Evolutionary conservation across 2,888 invertebrate genomes (phyloP).

Genomic region (Spilarctia lutea): DNA sequence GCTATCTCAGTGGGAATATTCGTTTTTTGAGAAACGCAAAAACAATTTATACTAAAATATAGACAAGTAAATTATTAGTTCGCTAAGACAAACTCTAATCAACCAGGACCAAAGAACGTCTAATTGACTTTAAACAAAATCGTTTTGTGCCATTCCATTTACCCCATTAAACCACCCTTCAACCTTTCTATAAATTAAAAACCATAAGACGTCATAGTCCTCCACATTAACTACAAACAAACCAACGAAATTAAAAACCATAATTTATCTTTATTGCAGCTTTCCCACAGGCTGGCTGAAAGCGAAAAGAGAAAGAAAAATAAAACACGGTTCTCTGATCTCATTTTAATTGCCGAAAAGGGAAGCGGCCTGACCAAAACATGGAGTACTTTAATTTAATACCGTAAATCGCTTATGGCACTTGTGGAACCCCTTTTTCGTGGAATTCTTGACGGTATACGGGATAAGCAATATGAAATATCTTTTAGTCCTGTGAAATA

Average conservation of each 20-base stretch:
- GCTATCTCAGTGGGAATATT: no score
- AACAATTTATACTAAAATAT: no score
- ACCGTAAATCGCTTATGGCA: slow-evolving; percentile 61
- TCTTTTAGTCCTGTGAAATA: slow-evolving; percentile 27
- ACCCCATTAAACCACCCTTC: slow-evolving; percentile 9
- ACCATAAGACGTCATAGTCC: slow-evolving; percentile 14
- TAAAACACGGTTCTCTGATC: slow-evolving; percentile 61
- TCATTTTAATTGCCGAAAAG: slow-evolving; percentile 74
- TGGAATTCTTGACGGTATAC: slow-evolving; percentile 45
- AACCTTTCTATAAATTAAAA: slow-evolving; percentile 18
- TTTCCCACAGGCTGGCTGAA: slow-evolving; percentile 60
- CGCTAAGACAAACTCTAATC: not conserved
- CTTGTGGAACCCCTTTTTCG: slow-evolving; percentile 42
- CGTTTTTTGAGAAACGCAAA: no score
- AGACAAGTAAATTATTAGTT: not conserved
- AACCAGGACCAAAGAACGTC: not conserved
- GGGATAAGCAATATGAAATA: slow-evolving; percentile 28
- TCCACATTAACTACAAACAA: slow-evolving; percentile 47
- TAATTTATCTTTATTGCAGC: slow-evolving; percentile 80
- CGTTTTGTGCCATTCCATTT: not conserved
- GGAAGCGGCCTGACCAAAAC: slow-evolving; percentile 55
- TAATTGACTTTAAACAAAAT: not conserved
- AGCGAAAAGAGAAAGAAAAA: slow-evolving; percentile 53
- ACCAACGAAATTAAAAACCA: slow-evolving; percentile 77
- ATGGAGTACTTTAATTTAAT: slow-evolving; percentile 63